Evolutionary conservation across 2,888 invertebrate species (phyloP), one percentile per base, ranked within the genome.

Genomic region (Yponomeuta malinellus): DNA sequence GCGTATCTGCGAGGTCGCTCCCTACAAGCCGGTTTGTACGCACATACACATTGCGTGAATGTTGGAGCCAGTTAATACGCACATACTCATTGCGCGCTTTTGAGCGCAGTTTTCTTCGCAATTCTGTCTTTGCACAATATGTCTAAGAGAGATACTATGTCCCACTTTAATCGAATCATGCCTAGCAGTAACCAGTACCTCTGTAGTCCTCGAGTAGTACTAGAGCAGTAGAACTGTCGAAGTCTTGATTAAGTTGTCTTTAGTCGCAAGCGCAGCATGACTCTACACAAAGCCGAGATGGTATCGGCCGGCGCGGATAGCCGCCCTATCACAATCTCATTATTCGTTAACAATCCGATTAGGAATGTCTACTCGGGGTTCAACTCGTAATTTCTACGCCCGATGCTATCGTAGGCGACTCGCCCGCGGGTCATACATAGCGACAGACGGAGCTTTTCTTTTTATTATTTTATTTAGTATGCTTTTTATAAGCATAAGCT

Each of bases 281-380:
- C 65, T 65, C 52, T 12, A 9, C 52, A 59, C 52, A 59, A 15
- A 12, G 15, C 52, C 73, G 71, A 79, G 83, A 85, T 83, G 74
- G 75, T 83, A 86, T 87, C 86, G 72, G 76, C 73, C 68, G 64
- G 67, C 70, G 71, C 75, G 76, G 79, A 79, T 81, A 81, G 77
- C 78, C 77, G 74, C 78, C 71, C 77, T 81, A 83, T 83, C 83
- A 76, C 80, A 77, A 80, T 83, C 83, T 83, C 81, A 81, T 83
- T 82, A 83, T 81, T 80, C 81, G 79, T 66, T 76, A 37, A 77
- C 81, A 79, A 84, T 84, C 79, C 81, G 84, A 84, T 85, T 84
- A 83, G 76, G 73, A 77, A 75, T 79, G 79, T 81, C 78, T 79
- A 77, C 76, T 76, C 74, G 73, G 74, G 76, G 76, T 78, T 80